Conservation (phyloP, 2,113 vertebrate species). For the Prionailurus viverrinus region DNA sequence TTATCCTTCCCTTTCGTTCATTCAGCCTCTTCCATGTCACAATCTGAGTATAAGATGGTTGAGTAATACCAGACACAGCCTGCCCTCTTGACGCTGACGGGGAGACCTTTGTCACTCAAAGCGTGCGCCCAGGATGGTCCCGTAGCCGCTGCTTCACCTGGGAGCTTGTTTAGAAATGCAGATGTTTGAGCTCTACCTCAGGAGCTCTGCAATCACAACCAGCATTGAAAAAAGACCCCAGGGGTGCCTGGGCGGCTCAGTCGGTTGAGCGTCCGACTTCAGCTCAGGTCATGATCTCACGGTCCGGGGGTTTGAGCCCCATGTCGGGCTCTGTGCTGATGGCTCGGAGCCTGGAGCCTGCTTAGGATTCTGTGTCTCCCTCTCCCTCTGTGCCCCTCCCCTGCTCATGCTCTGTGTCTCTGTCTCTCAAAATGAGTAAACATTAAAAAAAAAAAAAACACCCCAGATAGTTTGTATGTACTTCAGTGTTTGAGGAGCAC, state of each 20-base stretch:
- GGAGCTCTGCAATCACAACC: background rate
- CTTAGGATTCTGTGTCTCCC: no score
- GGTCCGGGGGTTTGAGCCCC: no score
- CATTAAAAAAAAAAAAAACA: no score
- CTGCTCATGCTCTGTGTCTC: no score
- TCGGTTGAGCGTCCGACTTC: no score
- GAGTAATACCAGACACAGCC: background rate
- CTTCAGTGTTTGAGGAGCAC: background rate
- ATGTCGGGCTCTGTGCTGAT: no score
- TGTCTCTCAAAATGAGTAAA: no score
- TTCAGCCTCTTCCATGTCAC: background rate
- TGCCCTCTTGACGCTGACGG: background rate
- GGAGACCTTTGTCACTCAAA: background rate
- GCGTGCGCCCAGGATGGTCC: rapidly evolving
- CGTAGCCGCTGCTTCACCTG: rapidly evolving
- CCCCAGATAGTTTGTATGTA: no score
- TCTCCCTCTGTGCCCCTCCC: no score
- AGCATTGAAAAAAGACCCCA: background rate
- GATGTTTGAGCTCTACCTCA: background rate
- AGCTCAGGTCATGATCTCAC: no score
- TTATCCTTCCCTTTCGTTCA: background rate
- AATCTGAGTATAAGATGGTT: background rate
- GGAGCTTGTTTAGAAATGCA: background rate
- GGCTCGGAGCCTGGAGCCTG: no score
- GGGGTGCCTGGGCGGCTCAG: background rate